Conservation (phyloP, 1,140 invertebrate genomes). For the Bombus confusus region DNA sequence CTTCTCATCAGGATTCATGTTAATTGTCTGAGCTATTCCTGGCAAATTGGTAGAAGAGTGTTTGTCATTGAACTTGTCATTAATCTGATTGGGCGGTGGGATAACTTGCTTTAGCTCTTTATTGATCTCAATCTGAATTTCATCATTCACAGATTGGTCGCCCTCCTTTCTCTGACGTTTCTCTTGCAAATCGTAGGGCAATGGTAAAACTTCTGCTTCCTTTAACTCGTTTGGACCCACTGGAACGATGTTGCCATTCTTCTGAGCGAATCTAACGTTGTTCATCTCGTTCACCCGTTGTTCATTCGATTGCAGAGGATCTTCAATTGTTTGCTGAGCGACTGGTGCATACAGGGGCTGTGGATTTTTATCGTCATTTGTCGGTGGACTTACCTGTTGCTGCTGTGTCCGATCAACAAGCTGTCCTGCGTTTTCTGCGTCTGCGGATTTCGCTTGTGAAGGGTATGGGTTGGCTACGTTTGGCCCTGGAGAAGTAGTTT, state of each 20-base stretch:
- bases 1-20: not conserved
- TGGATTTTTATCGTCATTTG: slow-evolving; percentile 67
- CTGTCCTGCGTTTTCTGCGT: slow-evolving; percentile 28
- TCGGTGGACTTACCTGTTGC: slow-evolving; percentile 79
- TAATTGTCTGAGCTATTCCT: not conserved
- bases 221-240: slow-evolving; percentile 70
- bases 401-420: slow-evolving; percentile 63
- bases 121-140: not conserved
- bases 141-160: not conserved
- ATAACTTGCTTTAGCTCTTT: slow-evolving; percentile 47
- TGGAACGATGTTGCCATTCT: slow-evolving; percentile 74
- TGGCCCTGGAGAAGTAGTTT: slow-evolving; percentile 5
- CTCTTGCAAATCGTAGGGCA: slow-evolving; percentile 48
- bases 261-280: slow-evolving; percentile 69
- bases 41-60: not conserved
- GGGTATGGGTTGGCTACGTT: slow-evolving; percentile 8
- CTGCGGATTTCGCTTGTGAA: slow-evolving; percentile 20
- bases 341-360: slow-evolving; percentile 72
- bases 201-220: slow-evolving; percentile 48
- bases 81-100: slow-evolving; percentile 24
- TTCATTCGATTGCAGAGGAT: slow-evolving; percentile 48
- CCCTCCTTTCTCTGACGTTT: slow-evolving; percentile 33
- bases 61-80: not conserved
- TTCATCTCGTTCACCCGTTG: slow-evolving; percentile 52
- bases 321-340: slow-evolving; percentile 62